phyloP scores from a whole-genome alignment of 2,888 invertebrate genomes.

The Junonia oenone region DNA sequence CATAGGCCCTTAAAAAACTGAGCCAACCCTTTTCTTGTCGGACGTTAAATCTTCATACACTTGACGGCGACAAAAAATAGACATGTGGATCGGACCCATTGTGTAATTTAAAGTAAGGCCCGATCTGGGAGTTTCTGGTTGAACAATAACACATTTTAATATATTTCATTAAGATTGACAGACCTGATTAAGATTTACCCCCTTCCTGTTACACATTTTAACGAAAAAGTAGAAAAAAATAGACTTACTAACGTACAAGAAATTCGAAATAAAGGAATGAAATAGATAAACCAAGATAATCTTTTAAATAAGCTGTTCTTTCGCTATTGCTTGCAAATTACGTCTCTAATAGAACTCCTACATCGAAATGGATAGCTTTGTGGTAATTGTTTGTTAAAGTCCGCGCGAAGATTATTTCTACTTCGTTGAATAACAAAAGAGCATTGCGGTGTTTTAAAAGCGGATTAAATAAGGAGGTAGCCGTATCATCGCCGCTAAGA shows the following conservation, averaged over 20 bases:
- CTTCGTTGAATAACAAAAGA: constrained; percentile 67
- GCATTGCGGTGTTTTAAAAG: constrained; percentile 65
- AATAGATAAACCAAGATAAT: constrained; percentile 4
- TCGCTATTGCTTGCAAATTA: constrained; percentile 53
- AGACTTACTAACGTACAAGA: not conserved
- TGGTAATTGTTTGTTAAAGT: constrained; percentile 66
- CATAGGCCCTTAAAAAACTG: constrained; percentile 47
- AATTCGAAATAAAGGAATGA: not conserved
- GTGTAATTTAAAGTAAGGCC: constrained; percentile 62
- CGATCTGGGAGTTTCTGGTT: constrained; percentile 65
- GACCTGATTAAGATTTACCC: constrained; percentile 58
- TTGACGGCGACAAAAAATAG: constrained; percentile 60
- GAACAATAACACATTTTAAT: constrained; percentile 74
- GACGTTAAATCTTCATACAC: constrained; percentile 57
- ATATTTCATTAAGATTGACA: constrained; percentile 76
- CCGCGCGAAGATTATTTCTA: constrained; percentile 54
- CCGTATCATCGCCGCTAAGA: constrained; percentile 69
- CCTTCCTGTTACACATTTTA: constrained; percentile 39
- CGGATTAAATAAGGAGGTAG: constrained; percentile 68
- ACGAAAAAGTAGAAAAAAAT: constrained; percentile 17
- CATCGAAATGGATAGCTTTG: constrained; percentile 53
- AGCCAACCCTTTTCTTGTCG: constrained; percentile 71
- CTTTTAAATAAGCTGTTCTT: constrained; percentile 9
- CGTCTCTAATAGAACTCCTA: constrained; percentile 38
- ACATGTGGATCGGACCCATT: constrained; percentile 59